These are phyloP conservation scores for Schizopygopsis pylzovi DNA, from an alignment of 2,797 vertebrate genomes.

Conservation along the genomic window DNA sequence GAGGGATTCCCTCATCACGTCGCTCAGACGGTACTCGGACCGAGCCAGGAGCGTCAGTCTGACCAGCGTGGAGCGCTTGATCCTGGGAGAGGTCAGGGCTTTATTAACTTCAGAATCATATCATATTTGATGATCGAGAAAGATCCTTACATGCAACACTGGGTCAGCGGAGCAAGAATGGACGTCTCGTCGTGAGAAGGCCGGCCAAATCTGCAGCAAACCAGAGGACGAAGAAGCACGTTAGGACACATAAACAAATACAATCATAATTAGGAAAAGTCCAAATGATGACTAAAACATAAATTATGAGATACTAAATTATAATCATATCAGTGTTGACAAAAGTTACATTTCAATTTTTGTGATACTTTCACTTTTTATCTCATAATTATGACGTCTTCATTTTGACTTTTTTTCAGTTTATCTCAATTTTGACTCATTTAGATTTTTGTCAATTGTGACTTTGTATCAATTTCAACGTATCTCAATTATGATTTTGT, in stretches of 20 bases:
- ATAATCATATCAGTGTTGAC: background rate
- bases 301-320: background rate
- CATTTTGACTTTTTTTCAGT: too few relatives aligned
- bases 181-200: constrained; percentile 90
- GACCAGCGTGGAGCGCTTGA: constrained; percentile 86
- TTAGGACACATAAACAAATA: too few relatives aligned
- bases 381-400: background rate
- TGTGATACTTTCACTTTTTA: background rate
- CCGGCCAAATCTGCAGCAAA: constrained; percentile 85
- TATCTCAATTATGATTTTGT: too few relatives aligned
- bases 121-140: background rate
- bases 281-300: too few relatives aligned
- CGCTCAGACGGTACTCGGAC: constrained; percentile 84
- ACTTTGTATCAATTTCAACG: background rate
- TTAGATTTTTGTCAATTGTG: background rate
- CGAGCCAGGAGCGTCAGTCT: constrained; percentile 84
- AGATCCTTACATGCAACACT: constrained; percentile 91
- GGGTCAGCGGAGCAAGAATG: constrained; percentile 90
- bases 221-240: background rate
- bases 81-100: constrained; percentile 71
- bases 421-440: background rate
- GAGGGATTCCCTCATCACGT: constrained; percentile 93
- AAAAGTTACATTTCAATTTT: background rate
- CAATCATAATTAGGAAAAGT: too few relatives aligned
- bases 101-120: background rate